Evolutionary conservation across 2,888 invertebrate genomes (phyloP).

Genomic region (Pollenia labialis): DNA sequence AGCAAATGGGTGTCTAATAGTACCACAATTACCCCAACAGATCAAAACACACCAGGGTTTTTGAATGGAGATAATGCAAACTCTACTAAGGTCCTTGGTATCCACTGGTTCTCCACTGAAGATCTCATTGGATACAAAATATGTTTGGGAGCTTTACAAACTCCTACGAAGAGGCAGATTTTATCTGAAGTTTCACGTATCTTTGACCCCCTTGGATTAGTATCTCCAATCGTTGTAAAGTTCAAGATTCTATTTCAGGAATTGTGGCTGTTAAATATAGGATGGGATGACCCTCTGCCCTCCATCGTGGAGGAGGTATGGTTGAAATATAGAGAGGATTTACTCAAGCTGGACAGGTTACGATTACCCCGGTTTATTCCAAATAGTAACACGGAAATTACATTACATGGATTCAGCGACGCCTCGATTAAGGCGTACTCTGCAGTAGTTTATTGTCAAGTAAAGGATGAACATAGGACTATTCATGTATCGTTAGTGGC

Average conservation of each 20-base stretch:
- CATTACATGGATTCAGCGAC: constrained; percentile 46
- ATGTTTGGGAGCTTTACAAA: not conserved
- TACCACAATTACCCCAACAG: not conserved
- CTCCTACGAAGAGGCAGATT: constrained; percentile 31
- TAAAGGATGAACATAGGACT: not conserved
- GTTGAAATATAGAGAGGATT: constrained; percentile 19
- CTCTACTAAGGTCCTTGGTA: constrained; percentile 42
- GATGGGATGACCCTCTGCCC: constrained; percentile 69
- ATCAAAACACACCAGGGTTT: not conserved
- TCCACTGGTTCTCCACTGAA: constrained; percentile 58
- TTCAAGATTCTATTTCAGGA: constrained; percentile 71
- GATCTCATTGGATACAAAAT: constrained; percentile 58
- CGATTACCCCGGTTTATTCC: not conserved
- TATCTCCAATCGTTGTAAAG: constrained; percentile 40
- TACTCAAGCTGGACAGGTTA: not conserved
- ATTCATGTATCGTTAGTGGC: constrained; percentile 7
- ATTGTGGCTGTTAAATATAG: constrained; percentile 64
- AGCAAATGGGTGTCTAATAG: constrained; percentile 52
- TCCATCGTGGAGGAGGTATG: constrained; percentile 9
- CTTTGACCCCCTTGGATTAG: constrained; percentile 44
- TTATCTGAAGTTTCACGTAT: constrained; percentile 48
- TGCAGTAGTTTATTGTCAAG: constrained; percentile 27
- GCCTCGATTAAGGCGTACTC: constrained; percentile 42
- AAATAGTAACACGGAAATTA: not conserved
- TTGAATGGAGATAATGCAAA: constrained; percentile 1